Evolutionary conservation across 2,113 vertebrate genomes (phyloP).

Genomic region (Larimichthys crocea): DNA sequence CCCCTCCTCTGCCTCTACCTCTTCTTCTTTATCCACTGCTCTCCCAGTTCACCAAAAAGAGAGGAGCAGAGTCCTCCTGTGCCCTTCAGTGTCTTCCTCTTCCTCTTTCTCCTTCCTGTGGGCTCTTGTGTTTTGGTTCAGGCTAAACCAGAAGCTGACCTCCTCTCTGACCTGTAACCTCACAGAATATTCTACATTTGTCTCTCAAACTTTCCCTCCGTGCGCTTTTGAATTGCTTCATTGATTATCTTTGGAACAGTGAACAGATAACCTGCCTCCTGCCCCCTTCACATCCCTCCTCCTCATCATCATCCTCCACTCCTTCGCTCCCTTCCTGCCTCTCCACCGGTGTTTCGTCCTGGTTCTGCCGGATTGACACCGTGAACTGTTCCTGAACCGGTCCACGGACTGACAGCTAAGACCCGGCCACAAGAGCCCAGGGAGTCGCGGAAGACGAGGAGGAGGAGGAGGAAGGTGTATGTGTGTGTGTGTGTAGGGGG

Average conservation of each 20-base stretch:
- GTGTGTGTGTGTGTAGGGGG: background rate
- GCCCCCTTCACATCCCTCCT: too few relatives aligned
- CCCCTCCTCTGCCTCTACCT: constrained; percentile 12
- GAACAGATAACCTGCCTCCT: background rate
- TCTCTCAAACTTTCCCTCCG: background rate
- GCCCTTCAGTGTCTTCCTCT: constrained; percentile 6
- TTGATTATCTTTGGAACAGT: background rate
- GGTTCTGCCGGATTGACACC: constrained; percentile 47
- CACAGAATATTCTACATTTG: background rate
- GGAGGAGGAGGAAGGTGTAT: too few relatives aligned
- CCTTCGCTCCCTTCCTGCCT: background rate
- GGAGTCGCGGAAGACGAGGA: constrained; percentile 11
- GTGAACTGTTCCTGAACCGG: constrained; percentile 71
- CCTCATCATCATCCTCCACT: background rate
- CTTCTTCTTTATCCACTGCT: background rate
- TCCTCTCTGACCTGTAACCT: constrained; percentile 8
- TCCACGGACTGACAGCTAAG: constrained; percentile 56
- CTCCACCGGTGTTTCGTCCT: background rate
- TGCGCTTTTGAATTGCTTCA: background rate
- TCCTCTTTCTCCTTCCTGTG: background rate
- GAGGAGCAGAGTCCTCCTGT: background rate
- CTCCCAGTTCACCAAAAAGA: background rate
- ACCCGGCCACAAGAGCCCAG: constrained; percentile 24
- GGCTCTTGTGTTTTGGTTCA: background rate
- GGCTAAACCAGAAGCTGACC: background rate